Conservation (phyloP, 1,140 invertebrate species). For the Galendromus occidentalis region DNA sequence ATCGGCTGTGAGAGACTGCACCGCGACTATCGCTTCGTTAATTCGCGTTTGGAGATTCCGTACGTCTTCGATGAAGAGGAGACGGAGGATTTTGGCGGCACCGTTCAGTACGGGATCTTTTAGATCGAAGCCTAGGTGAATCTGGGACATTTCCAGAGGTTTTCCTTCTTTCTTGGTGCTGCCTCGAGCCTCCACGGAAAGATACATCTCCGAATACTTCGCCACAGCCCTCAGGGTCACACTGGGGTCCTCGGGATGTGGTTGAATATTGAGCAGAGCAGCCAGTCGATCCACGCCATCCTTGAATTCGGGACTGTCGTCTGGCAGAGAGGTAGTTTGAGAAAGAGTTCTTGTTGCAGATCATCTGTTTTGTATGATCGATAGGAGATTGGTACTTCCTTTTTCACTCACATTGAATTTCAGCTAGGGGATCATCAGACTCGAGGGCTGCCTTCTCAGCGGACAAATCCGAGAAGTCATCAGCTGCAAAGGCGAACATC, state of each 20-base stretch:
- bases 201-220: slow-evolving; percentile 14
- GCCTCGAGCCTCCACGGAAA: slow-evolving; percentile 12
- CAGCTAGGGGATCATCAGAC: no score
- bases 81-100: slow-evolving; percentile 52
- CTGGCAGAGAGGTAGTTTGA: slow-evolving; percentile 44
- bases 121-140: slow-evolving; percentile 35
- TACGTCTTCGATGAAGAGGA: slow-evolving; percentile 75
- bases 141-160: neutral
- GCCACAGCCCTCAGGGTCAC: slow-evolving; percentile 40
- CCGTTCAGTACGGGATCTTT: slow-evolving; percentile 49
- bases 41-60: slow-evolving; percentile 78
- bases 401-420: no score
- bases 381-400: no score
- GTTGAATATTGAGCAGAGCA: slow-evolving; percentile 50
- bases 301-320: slow-evolving; percentile 58
- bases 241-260: slow-evolving; percentile 52
- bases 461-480: no score
- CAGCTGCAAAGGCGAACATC: no score
- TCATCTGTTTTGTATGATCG: no score
- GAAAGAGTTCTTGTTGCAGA: neutral
- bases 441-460: no score
- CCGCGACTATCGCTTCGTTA: slow-evolving; percentile 74
- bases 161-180: slow-evolving; percentile 14
- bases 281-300: slow-evolving; percentile 53
- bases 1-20: slow-evolving; percentile 81